A percentile compares a stretch with the other conserved stretches of the same genome.
phyloP scores from a whole-genome alignment of 2,797 vertebrate genomes.

The Tapirus indicus region DNA sequence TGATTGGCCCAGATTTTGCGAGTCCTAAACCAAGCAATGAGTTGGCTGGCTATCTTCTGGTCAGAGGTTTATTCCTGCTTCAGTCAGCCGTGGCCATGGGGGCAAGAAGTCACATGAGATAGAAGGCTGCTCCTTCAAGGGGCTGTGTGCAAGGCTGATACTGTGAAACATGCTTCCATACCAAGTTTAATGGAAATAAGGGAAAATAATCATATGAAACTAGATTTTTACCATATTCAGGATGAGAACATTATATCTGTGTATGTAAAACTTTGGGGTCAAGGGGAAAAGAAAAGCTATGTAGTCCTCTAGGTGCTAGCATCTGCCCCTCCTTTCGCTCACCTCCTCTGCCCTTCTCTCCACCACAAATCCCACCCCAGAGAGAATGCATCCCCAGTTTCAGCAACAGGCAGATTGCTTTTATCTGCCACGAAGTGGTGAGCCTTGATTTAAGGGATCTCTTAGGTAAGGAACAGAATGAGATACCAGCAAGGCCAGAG shows the following conservation, averaged over 20 bases:
- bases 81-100: background rate
- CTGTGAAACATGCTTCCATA: background rate
- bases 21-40: background rate
- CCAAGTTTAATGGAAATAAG: background rate
- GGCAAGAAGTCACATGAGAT: background rate
- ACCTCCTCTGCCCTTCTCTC: background rate
- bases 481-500: conserved; percentile 59
- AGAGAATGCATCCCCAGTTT: background rate
- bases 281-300: background rate
- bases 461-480: conserved; percentile 16
- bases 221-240: background rate
- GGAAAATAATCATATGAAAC: background rate
- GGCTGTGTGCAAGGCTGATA: no score
- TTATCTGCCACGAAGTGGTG: background rate
- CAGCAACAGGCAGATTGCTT: conserved; percentile 4
- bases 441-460: conserved; percentile 65
- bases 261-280: background rate
- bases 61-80: background rate
- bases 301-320: background rate
- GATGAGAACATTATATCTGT: background rate
- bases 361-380: background rate
- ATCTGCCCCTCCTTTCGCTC: background rate
- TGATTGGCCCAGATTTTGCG: background rate
- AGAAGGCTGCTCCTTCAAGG: background rate
- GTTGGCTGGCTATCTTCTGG: background rate